Conservation (phyloP, 2,113 vertebrate species). For the Notechis scutatus region DNA sequence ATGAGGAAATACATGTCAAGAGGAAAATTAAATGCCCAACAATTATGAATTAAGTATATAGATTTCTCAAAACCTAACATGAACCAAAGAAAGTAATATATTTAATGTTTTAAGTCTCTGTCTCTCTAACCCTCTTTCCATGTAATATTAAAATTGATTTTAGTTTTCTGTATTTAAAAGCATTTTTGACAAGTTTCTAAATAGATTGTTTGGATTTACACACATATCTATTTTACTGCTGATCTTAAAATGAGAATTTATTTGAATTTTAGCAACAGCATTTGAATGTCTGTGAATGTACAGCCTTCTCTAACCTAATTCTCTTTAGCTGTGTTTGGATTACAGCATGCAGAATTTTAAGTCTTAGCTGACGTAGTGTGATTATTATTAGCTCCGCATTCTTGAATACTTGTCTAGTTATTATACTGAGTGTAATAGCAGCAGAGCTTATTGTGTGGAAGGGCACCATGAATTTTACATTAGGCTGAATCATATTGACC, state of each 20-base stretch:
- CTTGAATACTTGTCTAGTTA: background rate
- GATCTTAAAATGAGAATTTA: background rate
- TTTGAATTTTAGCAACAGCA: background rate
- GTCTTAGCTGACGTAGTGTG: background rate
- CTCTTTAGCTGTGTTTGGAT: background rate
- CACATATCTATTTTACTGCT: background rate
- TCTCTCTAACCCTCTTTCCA: fast-evolving
- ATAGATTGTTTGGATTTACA: background rate
- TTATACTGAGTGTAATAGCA: background rate
- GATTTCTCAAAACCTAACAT: background rate
- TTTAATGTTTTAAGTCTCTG: fast-evolving
- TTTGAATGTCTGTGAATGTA: background rate
- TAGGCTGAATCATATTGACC: background rate
- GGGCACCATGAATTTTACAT: background rate
- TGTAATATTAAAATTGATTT: background rate
- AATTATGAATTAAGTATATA: fast-evolving
- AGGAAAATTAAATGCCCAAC: background rate
- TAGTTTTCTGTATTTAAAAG: background rate
- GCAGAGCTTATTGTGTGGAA: background rate
- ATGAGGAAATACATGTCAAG: background rate
- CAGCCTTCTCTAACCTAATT: background rate
- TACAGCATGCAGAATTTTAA: background rate
- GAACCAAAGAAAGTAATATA: background rate
- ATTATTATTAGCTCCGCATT: background rate
- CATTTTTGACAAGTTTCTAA: background rate